Percentiles rank a stretch among this genome's conserved stretches.
Conservation (phyloP, 2,797 vertebrate species). For the Sebastolobus alascanus region DNA sequence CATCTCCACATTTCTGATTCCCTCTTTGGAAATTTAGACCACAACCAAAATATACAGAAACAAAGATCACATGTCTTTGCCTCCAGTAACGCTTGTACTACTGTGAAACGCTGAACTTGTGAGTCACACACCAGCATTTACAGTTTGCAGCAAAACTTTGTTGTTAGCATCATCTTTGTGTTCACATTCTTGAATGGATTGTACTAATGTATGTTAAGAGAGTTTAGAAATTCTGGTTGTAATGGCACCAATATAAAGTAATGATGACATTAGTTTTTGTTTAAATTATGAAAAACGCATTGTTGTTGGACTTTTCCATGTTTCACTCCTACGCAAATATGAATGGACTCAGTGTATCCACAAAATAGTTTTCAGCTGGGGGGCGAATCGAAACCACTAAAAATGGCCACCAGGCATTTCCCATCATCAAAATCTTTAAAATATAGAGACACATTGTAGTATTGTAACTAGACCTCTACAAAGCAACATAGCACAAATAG, state of each 20-base stretch:
- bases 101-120: constrained; percentile 26
- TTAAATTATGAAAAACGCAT: neutral
- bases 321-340: neutral
- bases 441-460: neutral
- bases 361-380: neutral
- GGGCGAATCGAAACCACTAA: constrained; percentile 7
- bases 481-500: neutral
- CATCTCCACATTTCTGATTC: neutral
- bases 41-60: constrained; percentile 16
- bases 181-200: constrained; percentile 7
- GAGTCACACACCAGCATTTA: constrained; percentile 28
- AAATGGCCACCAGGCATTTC: neutral
- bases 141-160: constrained; percentile 14
- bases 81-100: constrained; percentile 15
- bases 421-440: neutral
- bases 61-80: constrained; percentile 43
- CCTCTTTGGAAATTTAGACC: constrained; percentile 16
- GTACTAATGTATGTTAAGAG: neutral
- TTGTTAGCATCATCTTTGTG: neutral
- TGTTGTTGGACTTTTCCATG: neutral
- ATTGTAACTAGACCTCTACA: neutral
- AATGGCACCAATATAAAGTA: neutral
- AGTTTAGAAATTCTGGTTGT: neutral
- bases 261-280: neutral
- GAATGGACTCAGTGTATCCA: neutral